Conservation (phyloP, 2,113 vertebrate species). For the Corydoras maculifer region DNA sequence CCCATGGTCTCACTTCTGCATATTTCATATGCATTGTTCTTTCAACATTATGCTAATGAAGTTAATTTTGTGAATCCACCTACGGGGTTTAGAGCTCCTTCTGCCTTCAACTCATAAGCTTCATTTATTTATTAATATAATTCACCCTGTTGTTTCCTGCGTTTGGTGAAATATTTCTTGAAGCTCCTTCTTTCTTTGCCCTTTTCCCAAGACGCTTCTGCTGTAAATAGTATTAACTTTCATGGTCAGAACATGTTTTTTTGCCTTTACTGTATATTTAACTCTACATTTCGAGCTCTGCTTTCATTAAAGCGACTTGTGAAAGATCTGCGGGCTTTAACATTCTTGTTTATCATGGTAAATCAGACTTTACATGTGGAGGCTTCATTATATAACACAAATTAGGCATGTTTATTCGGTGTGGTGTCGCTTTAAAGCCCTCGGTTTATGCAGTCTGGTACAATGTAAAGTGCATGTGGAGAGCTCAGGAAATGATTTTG, state of each 20-base stretch:
- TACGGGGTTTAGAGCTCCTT: constrained; percentile 49
- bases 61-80: constrained; percentile 50
- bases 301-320: constrained; percentile 24
- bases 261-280: too few relatives aligned
- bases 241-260: constrained; percentile 52
- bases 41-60: constrained; percentile 47
- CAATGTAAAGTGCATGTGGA: background rate
- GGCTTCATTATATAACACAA: constrained; percentile 8
- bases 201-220: constrained; percentile 49
- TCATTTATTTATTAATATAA: constrained; percentile 39
- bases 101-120: constrained; percentile 34
- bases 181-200: constrained; percentile 35
- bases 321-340: background rate
- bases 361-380: constrained; percentile 10
- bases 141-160: constrained; percentile 39
- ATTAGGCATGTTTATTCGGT: constrained; percentile 4
- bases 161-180: constrained; percentile 45
- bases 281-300: constrained; percentile 26
- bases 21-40: constrained; percentile 43
- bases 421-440: constrained; percentile 3
- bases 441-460: background rate
- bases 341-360: background rate
- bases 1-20: background rate
- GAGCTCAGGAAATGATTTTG: constrained; percentile 3
- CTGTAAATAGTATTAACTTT: constrained; percentile 66